A percentile compares a stretch with the other conserved stretches of the same genome.
Evolutionary conservation across 2,113 vertebrate genomes (phyloP).

Genomic region (Willisornis vidua): DNA sequence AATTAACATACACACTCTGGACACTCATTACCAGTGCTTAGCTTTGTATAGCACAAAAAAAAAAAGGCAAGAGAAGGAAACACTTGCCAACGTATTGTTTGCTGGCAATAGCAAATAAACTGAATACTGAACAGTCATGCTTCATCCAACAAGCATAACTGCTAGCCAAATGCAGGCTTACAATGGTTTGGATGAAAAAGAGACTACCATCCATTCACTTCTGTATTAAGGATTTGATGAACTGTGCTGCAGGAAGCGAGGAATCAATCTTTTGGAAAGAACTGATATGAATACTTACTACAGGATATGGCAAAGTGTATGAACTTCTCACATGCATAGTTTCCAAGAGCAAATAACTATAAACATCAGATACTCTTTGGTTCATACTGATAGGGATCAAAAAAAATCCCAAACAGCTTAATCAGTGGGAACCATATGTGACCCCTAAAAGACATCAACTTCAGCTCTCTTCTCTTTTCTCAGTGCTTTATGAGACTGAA

Average conservation of each 20-base stretch:
- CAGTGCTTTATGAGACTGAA: not conserved
- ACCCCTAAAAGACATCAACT: not conserved
- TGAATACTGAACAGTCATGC: constrained; percentile 65
- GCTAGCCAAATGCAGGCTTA: constrained; percentile 69
- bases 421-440: not conserved
- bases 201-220: constrained; percentile 56
- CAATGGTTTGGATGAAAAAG: constrained; percentile 65
- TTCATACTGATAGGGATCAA: not conserved
- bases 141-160: constrained; percentile 44
- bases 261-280: constrained; percentile 64
- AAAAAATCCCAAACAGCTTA: not conserved
- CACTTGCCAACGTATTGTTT: constrained; percentile 63
- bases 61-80: not conserved
- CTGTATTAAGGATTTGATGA: constrained; percentile 54
- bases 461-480: not conserved
- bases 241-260: constrained; percentile 42
- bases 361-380: not conserved
- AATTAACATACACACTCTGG: not conserved
- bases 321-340: not conserved
- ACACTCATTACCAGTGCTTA: constrained; percentile 47
- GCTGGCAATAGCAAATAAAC: constrained; percentile 68
- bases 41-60: not conserved
- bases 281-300: constrained; percentile 15
- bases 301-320: not conserved
- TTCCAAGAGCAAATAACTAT: not conserved